Percentiles rank a stretch among this genome's conserved stretches.
phyloP scores from a whole-genome alignment of 2,888 invertebrate species.

The Acheta domesticus region DNA sequence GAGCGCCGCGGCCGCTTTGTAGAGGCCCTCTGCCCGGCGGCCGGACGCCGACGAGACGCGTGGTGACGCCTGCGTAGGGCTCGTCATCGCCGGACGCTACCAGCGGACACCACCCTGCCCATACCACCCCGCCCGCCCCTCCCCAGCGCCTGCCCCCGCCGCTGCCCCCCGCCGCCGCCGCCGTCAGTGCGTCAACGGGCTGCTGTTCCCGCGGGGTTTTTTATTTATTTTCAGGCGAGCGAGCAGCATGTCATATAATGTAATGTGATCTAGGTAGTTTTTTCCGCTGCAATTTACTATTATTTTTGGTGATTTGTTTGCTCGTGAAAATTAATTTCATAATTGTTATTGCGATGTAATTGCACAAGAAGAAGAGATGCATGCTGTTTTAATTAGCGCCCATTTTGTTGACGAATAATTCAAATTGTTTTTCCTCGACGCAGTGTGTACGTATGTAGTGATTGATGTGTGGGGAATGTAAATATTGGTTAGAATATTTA shows the following conservation, averaged over 20 bases:
- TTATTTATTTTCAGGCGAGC: background rate
- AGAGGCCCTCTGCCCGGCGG: too few relatives aligned
- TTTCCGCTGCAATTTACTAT: conserved; percentile 18
- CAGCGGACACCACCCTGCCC: background rate
- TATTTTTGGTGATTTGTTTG: conserved; percentile 18
- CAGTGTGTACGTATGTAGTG: background rate
- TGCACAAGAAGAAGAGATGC: conserved; percentile 18
- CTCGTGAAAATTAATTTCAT: conserved; percentile 18
- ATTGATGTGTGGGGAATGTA: conserved; percentile 18
- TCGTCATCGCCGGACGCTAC: too few relatives aligned
- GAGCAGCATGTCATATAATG: conserved; percentile 10
- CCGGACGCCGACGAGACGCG: too few relatives aligned
- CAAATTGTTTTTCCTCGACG: conserved; percentile 7
- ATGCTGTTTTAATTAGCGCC: conserved; percentile 18
- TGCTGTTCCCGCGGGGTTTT: background rate
- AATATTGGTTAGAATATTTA: conserved; percentile 18
- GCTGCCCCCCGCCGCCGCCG: background rate
- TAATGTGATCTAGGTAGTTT: conserved; percentile 11
- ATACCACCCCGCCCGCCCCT: background rate
- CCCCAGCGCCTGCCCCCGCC: background rate
- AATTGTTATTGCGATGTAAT: conserved; percentile 10
- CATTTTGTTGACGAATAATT: conserved; percentile 18
- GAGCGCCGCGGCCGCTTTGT: too few relatives aligned
- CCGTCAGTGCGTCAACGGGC: background rate
- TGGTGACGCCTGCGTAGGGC: too few relatives aligned